phyloP scores from a whole-genome alignment of 2,888 invertebrate genomes.

The Seira ritae region DNA sequence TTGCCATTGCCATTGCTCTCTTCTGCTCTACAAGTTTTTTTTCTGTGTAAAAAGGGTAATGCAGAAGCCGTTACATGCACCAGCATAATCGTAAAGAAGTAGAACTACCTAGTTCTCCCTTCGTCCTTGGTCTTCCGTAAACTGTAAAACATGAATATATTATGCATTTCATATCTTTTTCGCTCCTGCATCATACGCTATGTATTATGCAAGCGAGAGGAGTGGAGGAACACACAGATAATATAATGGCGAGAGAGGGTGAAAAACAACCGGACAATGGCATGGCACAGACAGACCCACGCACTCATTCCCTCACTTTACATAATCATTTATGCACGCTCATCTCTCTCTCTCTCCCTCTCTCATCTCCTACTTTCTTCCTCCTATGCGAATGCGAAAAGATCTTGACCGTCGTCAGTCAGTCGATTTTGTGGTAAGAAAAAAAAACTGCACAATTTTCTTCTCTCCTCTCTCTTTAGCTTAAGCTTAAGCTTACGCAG shows the following conservation, averaged over 20 bases:
- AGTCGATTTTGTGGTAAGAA: constrained; percentile 3
- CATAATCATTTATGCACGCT: constrained; percentile 46
- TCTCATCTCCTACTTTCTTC: background rate
- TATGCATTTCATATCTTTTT: constrained; percentile 36
- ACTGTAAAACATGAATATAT: constrained; percentile 32
- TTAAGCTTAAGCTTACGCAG: background rate
- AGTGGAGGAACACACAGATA: background rate
- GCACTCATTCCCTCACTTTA: background rate
- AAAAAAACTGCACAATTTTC: background rate
- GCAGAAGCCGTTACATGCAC: background rate
- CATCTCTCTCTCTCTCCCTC: constrained; percentile 15
- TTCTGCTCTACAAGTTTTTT: background rate
- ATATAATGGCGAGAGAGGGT: constrained; percentile 7
- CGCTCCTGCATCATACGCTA: background rate
- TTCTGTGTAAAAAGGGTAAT: background rate
- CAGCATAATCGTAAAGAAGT: background rate
- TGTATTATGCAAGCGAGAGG: constrained; percentile 40
- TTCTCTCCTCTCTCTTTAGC: constrained; percentile 1
- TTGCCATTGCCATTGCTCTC: background rate
- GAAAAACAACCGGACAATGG: constrained; percentile 48
- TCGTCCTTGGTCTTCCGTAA: background rate
- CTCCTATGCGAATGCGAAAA: constrained; percentile 16
- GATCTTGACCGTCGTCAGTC: constrained; percentile 46
- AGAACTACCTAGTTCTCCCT: background rate
- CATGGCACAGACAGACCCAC: constrained; percentile 16